A percentile compares a stretch with the other conserved stretches of the same genome.
These are phyloP conservation scores for Bettongia penicillata DNA, from an alignment of 2,113 vertebrate genomes.

Conservation along the genomic window DNA sequence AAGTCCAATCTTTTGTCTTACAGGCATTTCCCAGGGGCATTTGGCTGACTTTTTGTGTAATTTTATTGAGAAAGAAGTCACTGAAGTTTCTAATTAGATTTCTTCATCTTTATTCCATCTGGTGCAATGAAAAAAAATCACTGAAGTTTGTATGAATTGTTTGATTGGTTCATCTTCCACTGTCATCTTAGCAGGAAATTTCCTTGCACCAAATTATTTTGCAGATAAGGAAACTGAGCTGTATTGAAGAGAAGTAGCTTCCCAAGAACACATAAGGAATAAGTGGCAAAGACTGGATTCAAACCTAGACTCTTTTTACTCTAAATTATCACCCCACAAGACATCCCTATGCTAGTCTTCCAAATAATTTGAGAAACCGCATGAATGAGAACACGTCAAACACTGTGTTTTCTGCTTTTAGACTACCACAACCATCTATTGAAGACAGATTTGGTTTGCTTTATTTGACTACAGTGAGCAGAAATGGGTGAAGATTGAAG, in stretches of 20 bases:
- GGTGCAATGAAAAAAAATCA: not conserved
- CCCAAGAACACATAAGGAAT: not conserved
- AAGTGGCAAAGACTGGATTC: not conserved
- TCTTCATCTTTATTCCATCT: not conserved
- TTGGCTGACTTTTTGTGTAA: not conserved
- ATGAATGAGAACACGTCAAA: not conserved
- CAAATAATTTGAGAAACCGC: not conserved
- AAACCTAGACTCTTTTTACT: not conserved
- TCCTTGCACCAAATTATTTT: not conserved
- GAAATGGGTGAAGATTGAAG: not conserved
- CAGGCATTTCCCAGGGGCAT: not conserved
- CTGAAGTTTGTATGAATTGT: not conserved
- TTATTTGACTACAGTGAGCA: not conserved
- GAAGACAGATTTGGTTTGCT: not conserved
- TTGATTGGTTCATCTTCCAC: not conserved
- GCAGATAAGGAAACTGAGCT: not conserved
- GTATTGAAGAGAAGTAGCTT: not conserved
- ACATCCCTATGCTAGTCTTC: not conserved
- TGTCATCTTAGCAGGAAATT: not conserved
- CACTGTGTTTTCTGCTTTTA: not conserved
- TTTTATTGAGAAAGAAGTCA: not conserved
- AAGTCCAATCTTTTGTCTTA: not conserved
- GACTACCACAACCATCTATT: not conserved
- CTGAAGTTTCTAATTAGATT: not conserved
- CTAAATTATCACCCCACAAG: not conserved